phyloP scores from a whole-genome alignment of 2,797 vertebrate species.

The Chelon auratus region DNA sequence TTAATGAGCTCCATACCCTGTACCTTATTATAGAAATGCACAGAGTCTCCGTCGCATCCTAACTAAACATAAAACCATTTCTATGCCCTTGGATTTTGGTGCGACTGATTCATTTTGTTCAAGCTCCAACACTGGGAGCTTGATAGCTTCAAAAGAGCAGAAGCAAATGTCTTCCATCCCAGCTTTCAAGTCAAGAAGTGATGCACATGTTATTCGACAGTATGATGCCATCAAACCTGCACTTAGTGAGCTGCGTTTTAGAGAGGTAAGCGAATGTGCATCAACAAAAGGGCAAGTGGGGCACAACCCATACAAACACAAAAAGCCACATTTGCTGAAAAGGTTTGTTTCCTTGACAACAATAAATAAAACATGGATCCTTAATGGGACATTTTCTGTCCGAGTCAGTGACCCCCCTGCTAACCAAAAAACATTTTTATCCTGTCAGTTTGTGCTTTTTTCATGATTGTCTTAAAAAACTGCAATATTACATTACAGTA shows the following conservation, averaged over 20 bases:
- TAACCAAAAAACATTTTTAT: constrained; percentile 8
- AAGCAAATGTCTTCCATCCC: constrained; percentile 1
- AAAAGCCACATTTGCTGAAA: constrained; percentile 48
- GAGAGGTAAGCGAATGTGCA: constrained; percentile 22
- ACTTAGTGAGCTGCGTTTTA: constrained; percentile 42
- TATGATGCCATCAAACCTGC: constrained; percentile 44
- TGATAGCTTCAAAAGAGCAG: not conserved
- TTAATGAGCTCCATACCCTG: constrained; percentile 17
- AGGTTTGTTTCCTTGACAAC: constrained; percentile 57
- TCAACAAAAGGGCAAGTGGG: constrained; percentile 37
- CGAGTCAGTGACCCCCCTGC: constrained; percentile 3
- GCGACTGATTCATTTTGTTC: not conserved
- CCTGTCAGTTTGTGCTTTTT: not conserved
- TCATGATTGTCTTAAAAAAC: not conserved
- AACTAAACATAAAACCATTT: not conserved
- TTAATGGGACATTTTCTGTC: constrained; percentile 37
- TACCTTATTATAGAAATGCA: constrained; percentile 2
- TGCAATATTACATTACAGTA: not conserved
- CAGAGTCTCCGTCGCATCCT: not conserved
- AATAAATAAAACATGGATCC: constrained; percentile 69
- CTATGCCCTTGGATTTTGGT: constrained; percentile 5
- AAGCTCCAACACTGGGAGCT: constrained; percentile 2
- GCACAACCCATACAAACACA: constrained; percentile 48
- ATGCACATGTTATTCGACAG: constrained; percentile 13
- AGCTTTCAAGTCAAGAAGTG: constrained; percentile 30